phyloP scores from a whole-genome alignment of 2,797 vertebrate genomes.

The Melanotaenia nigrans region DNA sequence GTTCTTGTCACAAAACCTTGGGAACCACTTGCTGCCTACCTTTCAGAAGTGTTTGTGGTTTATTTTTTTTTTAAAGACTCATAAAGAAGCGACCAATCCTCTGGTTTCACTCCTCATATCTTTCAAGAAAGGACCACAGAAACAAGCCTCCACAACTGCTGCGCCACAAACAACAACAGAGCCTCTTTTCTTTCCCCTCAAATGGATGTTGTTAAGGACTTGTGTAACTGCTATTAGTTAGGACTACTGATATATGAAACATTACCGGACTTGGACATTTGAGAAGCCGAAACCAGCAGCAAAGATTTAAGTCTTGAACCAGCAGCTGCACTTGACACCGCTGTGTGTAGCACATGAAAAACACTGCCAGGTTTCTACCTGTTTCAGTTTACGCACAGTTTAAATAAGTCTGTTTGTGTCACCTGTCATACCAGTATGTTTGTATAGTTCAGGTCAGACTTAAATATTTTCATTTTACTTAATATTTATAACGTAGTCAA shows the following conservation, averaged over 20 bases:
- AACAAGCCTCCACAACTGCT: slow-evolving; percentile 71
- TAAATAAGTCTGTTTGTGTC: slow-evolving; percentile 72
- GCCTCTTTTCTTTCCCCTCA: slow-evolving; percentile 19
- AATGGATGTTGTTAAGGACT: slow-evolving; percentile 75
- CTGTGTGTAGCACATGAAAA: slow-evolving; percentile 73
- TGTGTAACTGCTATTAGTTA: slow-evolving; percentile 73
- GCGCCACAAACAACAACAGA: slow-evolving; percentile 69
- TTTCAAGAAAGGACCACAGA: slow-evolving; percentile 57
- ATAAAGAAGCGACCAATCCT: slow-evolving; percentile 43
- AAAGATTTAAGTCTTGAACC: slow-evolving; percentile 66
- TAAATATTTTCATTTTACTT: slow-evolving; percentile 77
- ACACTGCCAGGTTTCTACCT: slow-evolving; percentile 79
- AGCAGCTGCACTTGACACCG: slow-evolving; percentile 77
- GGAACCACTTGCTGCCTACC: slow-evolving; percentile 83
- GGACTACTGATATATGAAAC: slow-evolving; percentile 70
- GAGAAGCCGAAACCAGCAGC: slow-evolving; percentile 71
- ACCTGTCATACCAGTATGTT: slow-evolving; percentile 76
- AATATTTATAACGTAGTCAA: slow-evolving; percentile 77
- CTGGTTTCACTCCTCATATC: slow-evolving; percentile 52
- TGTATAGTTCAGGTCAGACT: slow-evolving; percentile 79
- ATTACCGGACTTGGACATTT: slow-evolving; percentile 48
- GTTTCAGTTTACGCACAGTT: slow-evolving; percentile 73
- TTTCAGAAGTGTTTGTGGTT: slow-evolving; percentile 73
- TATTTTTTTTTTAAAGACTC: slow-evolving; percentile 66
- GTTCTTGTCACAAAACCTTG: slow-evolving; percentile 73